Evolutionary conservation across 2,797 vertebrate genomes (phyloP).

Genomic region (Enteromius radiatus): DNA sequence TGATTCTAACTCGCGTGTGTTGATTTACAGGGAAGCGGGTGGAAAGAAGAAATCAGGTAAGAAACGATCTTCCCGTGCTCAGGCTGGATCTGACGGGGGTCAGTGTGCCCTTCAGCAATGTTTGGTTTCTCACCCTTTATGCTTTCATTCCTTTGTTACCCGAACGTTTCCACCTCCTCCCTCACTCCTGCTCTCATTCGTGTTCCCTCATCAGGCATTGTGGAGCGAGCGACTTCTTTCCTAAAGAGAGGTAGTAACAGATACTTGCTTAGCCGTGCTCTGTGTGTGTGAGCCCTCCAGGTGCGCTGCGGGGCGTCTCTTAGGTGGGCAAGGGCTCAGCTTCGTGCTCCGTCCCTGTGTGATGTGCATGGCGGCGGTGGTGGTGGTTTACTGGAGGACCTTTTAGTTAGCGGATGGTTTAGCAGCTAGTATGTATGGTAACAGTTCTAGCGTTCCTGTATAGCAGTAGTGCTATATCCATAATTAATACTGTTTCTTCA

Average conservation of each 20-base stretch:
- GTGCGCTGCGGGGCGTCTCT: conserved; percentile 18
- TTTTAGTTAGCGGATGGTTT: background rate
- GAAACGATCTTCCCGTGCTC: conserved; percentile 45
- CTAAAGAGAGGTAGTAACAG: conserved; percentile 92
- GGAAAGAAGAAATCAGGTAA: conserved; percentile 96
- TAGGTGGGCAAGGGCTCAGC: conserved; percentile 47
- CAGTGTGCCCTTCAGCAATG: conserved; percentile 15
- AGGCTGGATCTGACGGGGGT: background rate
- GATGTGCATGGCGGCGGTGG: conserved; percentile 58
- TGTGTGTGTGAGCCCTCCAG: conserved; percentile 58
- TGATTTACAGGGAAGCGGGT: conserved; percentile 84
- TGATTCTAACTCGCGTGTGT: background rate
- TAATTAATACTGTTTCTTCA: background rate
- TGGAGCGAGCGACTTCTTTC: conserved; percentile 89
- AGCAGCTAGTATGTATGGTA: too few species aligned
- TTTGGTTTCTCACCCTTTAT: background rate
- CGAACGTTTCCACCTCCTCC: background rate
- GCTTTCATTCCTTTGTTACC: conserved; percentile 63
- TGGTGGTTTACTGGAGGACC: conserved; percentile 1
- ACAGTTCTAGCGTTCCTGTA: background rate
- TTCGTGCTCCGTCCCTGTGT: conserved; percentile 51
- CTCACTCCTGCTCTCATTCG: conserved; percentile 61
- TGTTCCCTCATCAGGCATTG: conserved; percentile 87
- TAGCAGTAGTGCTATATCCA: background rate
- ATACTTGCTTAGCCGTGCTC: conserved; percentile 75